Evolutionary conservation across 2,888 invertebrate species (phyloP).

Genomic region (Agrilus mali): DNA sequence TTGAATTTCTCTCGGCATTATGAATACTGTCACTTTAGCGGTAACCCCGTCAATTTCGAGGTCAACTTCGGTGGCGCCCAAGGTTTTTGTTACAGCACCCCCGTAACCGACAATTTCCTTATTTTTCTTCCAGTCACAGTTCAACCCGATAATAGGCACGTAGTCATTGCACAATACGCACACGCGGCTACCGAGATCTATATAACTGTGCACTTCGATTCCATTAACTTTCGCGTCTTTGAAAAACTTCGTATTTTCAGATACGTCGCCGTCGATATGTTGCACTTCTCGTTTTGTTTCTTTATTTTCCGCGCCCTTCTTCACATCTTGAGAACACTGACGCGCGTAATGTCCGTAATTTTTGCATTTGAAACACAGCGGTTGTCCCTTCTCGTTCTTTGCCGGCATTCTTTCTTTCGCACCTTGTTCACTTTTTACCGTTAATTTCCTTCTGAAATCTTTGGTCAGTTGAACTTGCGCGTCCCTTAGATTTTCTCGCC

Average conservation of each 20-base stretch:
- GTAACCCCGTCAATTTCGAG: constrained; percentile 3
- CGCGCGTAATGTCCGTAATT: too few species aligned
- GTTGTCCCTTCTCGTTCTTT: too few species aligned
- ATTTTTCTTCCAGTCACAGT: constrained; percentile 5
- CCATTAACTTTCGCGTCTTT: constrained; percentile 3
- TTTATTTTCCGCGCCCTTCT: too few species aligned
- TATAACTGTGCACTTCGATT: constrained; percentile 1
- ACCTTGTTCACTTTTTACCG: too few species aligned
- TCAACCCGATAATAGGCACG: constrained; percentile 1
- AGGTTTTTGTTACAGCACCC: constrained; percentile 9
- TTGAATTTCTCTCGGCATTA: constrained; percentile 13
- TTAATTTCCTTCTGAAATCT: too few species aligned
- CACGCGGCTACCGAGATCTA: constrained; percentile 5
- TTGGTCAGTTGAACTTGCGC: too few species aligned
- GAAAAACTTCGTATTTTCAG: constrained; percentile 3
- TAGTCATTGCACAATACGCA: constrained; percentile 3
- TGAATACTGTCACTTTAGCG: constrained; percentile 5
- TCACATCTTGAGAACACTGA: too few species aligned
- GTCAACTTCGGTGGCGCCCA: constrained; percentile 1
- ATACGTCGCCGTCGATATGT: too few species aligned
- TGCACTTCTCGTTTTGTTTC: too few species aligned
- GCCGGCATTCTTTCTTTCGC: too few species aligned
- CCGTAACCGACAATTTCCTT: constrained; percentile 11
- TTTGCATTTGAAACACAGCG: too few species aligned
- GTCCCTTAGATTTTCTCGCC: too few species aligned